Conservation (phyloP, 2,113 vertebrate genomes). For the Crocuta crocuta region DNA sequence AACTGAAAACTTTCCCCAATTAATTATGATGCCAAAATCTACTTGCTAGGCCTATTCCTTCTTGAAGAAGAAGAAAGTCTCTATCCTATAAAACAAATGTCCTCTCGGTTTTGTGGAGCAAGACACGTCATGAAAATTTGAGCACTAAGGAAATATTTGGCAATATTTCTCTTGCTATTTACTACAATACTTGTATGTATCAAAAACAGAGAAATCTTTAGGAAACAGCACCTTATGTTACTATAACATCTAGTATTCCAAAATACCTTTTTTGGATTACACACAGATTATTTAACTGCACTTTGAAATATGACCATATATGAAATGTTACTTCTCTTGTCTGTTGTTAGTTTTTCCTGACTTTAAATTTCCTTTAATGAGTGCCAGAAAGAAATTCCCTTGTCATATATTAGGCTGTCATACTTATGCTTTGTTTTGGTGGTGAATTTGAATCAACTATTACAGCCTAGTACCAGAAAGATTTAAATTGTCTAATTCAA, state of each 20-base stretch:
- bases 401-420: neutral
- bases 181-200: neutral
- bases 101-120: neutral
- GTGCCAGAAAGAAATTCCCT: neutral
- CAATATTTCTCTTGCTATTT: neutral
- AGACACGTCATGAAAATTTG: neutral
- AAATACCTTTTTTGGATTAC: neutral
- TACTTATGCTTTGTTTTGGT: slow-evolving; percentile 3
- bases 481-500: neutral
- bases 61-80: neutral
- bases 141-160: neutral
- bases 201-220: neutral
- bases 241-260: neutral
- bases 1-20: neutral
- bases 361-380: neutral
- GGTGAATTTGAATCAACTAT: neutral
- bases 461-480: neutral
- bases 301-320: neutral
- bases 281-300: neutral
- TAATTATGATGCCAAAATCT: neutral
- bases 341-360: neutral
- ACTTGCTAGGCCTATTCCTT: neutral
- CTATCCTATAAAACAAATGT: neutral
- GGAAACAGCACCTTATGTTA: neutral
- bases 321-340: neutral